Conservation (phyloP, 2,113 vertebrate genomes). For the Salvelinus namaycush region DNA sequence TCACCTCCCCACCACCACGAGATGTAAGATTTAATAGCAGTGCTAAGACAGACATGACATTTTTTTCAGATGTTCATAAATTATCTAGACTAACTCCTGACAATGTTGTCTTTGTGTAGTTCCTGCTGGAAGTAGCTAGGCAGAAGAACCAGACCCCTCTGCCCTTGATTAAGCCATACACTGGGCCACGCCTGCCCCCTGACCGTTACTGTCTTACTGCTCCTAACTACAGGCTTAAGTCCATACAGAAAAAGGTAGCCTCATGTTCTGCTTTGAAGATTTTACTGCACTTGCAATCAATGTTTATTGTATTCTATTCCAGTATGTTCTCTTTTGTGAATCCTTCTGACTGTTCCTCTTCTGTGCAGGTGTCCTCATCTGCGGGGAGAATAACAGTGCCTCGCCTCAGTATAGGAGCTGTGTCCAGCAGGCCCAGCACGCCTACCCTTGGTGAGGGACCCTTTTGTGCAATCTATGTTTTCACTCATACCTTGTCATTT, state of each 20-base stretch:
- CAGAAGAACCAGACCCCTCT: constrained; percentile 93
- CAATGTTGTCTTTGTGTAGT: constrained; percentile 63
- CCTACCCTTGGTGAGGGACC: constrained; percentile 75
- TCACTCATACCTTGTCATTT: neutral
- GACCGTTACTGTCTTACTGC: constrained; percentile 94
- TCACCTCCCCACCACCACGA: constrained; percentile 89
- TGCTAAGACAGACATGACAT: neutral
- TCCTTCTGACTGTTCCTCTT: neutral
- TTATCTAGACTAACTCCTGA: neutral
- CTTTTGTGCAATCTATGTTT: neutral
- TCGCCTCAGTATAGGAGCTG: constrained; percentile 77
- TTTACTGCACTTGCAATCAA: too few species aligned
- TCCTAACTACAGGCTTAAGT: constrained; percentile 92
- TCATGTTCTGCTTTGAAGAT: too few species aligned
- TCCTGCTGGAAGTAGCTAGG: constrained; percentile 90
- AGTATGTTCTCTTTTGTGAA: too few species aligned
- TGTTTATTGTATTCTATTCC: too few species aligned
- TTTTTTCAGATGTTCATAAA: neutral
- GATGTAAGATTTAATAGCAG: constrained; percentile 74
- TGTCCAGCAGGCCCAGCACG: constrained; percentile 76
- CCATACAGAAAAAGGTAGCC: constrained; percentile 90
- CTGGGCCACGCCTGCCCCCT: constrained; percentile 88
- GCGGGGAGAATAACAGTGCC: constrained; percentile 78
- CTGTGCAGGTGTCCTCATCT: constrained; percentile 65
- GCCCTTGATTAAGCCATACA: constrained; percentile 91